Evolutionary conservation across 2,797 vertebrate species (phyloP).

Genomic region (Pangasius macronema): DNA sequence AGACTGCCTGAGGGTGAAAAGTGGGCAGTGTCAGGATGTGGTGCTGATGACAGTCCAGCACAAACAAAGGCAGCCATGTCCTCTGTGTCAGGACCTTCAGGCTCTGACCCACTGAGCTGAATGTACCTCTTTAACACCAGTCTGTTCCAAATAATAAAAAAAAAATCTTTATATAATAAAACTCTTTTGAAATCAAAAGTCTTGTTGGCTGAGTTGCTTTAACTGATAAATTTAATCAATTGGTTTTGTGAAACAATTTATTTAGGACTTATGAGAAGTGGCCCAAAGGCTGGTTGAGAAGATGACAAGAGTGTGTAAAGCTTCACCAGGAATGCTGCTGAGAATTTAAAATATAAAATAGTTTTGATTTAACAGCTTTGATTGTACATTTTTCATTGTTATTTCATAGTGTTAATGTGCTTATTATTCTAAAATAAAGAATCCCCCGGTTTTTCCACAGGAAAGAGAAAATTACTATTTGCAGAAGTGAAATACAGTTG

Average conservation of each 20-base stretch:
- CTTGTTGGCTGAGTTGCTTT: slow-evolving; percentile 25
- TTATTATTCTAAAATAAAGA: background rate
- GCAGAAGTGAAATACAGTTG: background rate
- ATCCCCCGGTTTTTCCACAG: background rate
- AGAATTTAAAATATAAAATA: background rate
- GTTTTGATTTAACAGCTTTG: background rate
- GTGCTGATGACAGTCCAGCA: slow-evolving; percentile 34
- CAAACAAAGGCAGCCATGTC: slow-evolving; percentile 54
- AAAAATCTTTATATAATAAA: slow-evolving; percentile 78
- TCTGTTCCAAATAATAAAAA: slow-evolving; percentile 68
- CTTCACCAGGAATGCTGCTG: background rate
- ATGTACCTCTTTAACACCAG: slow-evolving; percentile 79
- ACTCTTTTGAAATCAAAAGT: slow-evolving; percentile 69
- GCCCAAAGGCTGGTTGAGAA: background rate
- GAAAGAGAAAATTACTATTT: background rate
- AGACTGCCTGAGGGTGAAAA: slow-evolving; percentile 65
- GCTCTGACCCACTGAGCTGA: slow-evolving; percentile 74
- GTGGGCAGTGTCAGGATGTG: slow-evolving; percentile 43
- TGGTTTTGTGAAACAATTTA: background rate
- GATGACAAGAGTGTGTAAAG: background rate
- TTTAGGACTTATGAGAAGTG: background rate
- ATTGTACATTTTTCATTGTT: background rate
- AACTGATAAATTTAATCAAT: background rate
- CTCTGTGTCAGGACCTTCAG: slow-evolving; percentile 62
- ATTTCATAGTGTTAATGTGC: background rate